Evolutionary conservation across 2,888 invertebrate genomes (phyloP), one percentile per base, ranked within the genome.

Genomic region (Agelastica alni): DNA sequence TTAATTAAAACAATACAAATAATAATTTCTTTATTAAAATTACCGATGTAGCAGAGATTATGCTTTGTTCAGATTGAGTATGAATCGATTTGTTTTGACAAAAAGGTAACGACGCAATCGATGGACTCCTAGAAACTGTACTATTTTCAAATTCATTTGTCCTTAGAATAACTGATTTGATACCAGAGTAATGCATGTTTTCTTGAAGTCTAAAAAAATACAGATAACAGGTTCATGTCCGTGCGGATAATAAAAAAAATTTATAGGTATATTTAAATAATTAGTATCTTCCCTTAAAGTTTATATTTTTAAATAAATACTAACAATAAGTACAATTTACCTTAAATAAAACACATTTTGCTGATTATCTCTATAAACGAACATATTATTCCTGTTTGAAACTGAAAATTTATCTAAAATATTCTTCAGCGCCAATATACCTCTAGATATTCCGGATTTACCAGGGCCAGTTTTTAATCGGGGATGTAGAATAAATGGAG

Each of bases 361-460:
- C 53, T 79, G 77, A 31, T 77, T 80, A 64, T 89, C 88, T 68
- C 83, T 82, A 68, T 87, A 87, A 9, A 89, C 88, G 75, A 88
- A 89, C 88, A 89, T 87, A 72, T 89, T 89, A 60, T 79, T 83
- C 31, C 89, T 78, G 68, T 90, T 89, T 61, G 80, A 81, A 1
- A 89, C 88, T 2, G 85, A 84, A 67, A 89, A 86, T 51, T 85
- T 82, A 65, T 84, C 85, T 18, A 90, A 76, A 5, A 87, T 84
- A 12, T 81, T 80, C 61, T 84, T 81, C 41, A 89, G 74, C 2
- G 85, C 86, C 70, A 83, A 80, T 34, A 84, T 81, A n/a, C 85
- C 85, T 32, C 83, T 75, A 0, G 83, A 83, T n/a, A 83, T 74
- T 0, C 82, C 81, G 0, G 81, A 80, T 66, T 83, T 82, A 28